Evolutionary conservation across 2,797 vertebrate genomes (phyloP).

Genomic region (Mus spretus): DNA sequence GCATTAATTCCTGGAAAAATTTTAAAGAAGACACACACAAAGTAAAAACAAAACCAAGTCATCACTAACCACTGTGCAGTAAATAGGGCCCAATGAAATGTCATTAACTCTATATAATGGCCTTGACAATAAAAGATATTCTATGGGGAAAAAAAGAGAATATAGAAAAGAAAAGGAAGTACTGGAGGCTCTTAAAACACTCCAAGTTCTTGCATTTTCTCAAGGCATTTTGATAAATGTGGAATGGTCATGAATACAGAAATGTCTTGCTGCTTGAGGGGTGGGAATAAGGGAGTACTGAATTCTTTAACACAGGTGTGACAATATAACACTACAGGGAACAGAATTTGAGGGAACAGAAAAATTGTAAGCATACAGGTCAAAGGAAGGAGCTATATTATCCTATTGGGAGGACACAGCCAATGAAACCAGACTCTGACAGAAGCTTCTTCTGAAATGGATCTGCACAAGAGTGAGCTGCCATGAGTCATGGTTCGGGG

Average conservation of each 20-base stretch:
- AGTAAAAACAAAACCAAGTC: not conserved
- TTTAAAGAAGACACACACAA: not conserved
- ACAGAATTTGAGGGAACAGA: not conserved
- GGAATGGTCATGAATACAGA: not conserved
- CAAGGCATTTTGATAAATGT: not conserved
- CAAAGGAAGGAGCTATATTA: too few species aligned
- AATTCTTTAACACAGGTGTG: not conserved
- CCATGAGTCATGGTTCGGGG: not conserved
- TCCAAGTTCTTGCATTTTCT: not conserved
- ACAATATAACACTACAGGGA: not conserved
- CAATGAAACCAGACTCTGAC: not conserved
- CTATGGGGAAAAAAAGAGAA: not conserved
- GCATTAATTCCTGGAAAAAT: not conserved
- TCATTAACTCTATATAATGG: constrained; percentile 23
- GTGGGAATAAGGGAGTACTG: not conserved
- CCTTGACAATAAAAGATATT: not conserved
- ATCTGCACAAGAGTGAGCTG: too few species aligned
- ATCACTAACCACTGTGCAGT: not conserved
- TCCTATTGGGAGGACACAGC: too few species aligned
- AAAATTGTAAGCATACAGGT: not conserved
- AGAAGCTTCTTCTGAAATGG: too few species aligned
- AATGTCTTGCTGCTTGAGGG: not conserved
- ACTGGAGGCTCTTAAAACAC: too few species aligned
- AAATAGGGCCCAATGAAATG: not conserved
- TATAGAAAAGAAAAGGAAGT: not conserved